Evolutionary conservation across 2,888 invertebrate genomes (phyloP).

Genomic region (Cephus sareptanus): DNA sequence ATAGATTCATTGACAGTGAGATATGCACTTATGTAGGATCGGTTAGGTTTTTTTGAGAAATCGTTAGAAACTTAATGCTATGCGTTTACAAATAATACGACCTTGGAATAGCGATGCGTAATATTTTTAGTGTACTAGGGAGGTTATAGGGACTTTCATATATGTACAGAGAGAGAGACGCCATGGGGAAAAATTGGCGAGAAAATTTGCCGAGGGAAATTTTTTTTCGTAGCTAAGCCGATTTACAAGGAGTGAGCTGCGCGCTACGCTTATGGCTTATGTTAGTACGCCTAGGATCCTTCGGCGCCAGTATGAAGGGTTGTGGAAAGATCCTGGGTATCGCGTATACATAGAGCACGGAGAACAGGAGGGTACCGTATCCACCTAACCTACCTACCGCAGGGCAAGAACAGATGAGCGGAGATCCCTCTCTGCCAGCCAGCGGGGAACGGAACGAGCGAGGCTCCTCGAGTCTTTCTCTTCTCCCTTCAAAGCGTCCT

Average conservation of each 20-base stretch:
- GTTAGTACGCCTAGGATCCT: background rate
- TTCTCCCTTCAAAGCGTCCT: constrained; percentile 52
- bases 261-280: background rate
- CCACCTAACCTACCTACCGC: constrained; percentile 44
- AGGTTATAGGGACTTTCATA: too few relatives aligned
- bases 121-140: background rate
- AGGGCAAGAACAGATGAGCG: constrained; percentile 49
- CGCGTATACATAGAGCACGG: constrained; percentile 14
- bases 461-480: constrained; percentile 41
- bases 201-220: background rate
- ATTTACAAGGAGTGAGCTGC: background rate
- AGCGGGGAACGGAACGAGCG: constrained; percentile 41
- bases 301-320: background rate
- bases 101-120: background rate
- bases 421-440: constrained; percentile 46
- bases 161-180: too few relatives aligned
- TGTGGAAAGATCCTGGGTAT: constrained; percentile 5
- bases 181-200: background rate
- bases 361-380: constrained; percentile 30
- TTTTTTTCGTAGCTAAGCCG: background rate
- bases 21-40: background rate
- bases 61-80: background rate
- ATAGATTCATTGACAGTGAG: background rate
- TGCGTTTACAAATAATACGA: background rate
- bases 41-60: background rate